Base-by-base conservation (phyloP, 1,140 invertebrate genomes). In the Lepidurus apus region DNA sequence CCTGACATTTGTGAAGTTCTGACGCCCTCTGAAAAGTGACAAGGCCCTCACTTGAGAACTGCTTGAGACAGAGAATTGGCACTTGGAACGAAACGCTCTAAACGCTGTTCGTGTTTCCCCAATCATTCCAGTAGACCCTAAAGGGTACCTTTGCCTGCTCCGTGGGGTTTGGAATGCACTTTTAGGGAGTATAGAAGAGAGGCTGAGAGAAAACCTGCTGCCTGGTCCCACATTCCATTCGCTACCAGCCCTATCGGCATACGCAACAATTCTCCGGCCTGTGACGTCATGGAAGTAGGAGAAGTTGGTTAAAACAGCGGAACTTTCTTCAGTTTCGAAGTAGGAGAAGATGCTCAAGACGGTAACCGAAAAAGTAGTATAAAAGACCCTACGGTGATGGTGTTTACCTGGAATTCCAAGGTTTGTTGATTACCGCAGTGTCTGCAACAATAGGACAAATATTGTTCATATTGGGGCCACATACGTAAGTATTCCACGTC, bases 351-450 rank as follows among this genome's bases (percentile, higher is more conserved):
- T 65, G 53, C 13, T 21, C 53, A 65, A 13, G 53, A 65, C 53
- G 21, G 21, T 13, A 21, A 21, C 17, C 21, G 53, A n/a, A 65
- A 65, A 65, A 21, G 21, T 21, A 65, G 53, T 21, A 13, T 65
- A 34, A 34, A 34, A 34, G 34, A 34, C 34, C 53, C 53, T 21
- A 21, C 53, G 53, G 53, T 65, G 53, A 65, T 65, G 53, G 53
- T 65, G 21, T 65, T 65, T 65, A 65, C 53, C 53, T 65, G 53
- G 53, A 65, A 65, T 65, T 65, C 53, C 53, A 65, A 65, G 53
- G 53, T 65, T 65, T 65, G 53, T 65, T 65, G 53, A 13, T 65
- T 65, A 21, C 53, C 53, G 53, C 53, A 65, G 21, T 65, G 53
- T 13, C 53, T 65, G 53, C 53, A 65, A 65, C 53, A 65, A 21